Base-by-base conservation (phyloP, 2,888 invertebrate species). In the Leptinotarsa peninsularis region DNA sequence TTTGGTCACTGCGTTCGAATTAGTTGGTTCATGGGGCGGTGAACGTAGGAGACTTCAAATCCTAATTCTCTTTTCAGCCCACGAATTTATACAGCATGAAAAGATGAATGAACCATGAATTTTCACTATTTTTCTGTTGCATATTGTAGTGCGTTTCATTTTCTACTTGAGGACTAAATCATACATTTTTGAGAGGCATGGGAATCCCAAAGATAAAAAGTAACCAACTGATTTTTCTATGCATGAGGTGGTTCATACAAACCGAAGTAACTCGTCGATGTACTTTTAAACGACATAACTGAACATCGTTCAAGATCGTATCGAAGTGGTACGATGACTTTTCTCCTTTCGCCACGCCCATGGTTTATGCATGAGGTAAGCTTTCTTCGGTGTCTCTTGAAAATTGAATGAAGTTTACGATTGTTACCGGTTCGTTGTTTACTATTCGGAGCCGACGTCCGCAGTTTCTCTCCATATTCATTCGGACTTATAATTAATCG, bases 381-480 rank as follows among this genome's bases (percentile, higher is more conserved):
- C 63, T 63, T 63, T 63, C 63, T 63, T 63, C 63, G 63, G 63
- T 33, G 63, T 63, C 43, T 63, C 63, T 63, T 63, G 63, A 63
- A 63, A 63, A 63, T 43, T 63, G 63, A 63, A 63, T 63, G 63
- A 43, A 63, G n/a, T 63, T 33, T n/a, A 63, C 63, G 63, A 63
- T 63, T 63, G 63, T 63, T 63, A 63, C 43, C 27, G 63, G 63
- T 63, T 43, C n/a, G 63, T 43, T 63, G 63, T 63, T 63, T 63
- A 27, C 63, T 43, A 63, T 63, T 63, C 63, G 63, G 15, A 63
- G 7, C 17, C 10, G 43, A 63, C 63, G 43, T 43, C 63, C 63
- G 63, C 63, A 43, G 70, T 70, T 70, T 70, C 70, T 70, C 70
- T 70, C 70, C 70, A 49, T 70, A 70, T 70, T 58, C 50, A 70